Evolutionary conservation across 2,888 invertebrate genomes (phyloP), one percentile per base, ranked within the genome.

Genomic region (Acronicta leporina): DNA sequence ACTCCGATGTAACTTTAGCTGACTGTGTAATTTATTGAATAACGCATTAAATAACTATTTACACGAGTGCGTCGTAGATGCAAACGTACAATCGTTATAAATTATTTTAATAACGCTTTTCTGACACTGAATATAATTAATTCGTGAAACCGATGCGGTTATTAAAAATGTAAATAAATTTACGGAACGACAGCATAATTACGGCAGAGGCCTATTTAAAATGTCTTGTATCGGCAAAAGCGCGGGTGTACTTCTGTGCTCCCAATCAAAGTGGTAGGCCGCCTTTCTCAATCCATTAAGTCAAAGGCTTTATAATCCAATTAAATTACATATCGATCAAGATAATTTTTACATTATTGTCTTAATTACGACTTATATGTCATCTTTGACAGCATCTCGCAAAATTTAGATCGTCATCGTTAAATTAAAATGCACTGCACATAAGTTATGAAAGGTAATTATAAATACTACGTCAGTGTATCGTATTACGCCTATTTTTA

Each of bases 121-220:
- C 68, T 76, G 72, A 75, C 74, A 56, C 77, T 73, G 75, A 77
- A 75, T 77, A 74, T 79, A 81, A 85, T 84, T 80, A 81, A 84
- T 83, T 74, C 75, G 72, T 78, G 84, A 84, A 85, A 87, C 74
- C 79, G 86, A 89, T 86, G 82, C 81, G 81, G 83, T 86, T 86
- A 86, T 87, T 87, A 88, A 86, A 68, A 84, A 87, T 84, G 83
- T 85, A 84, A 85, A 87, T 89, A 89, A 89, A 87, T 89, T 84
- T 81, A 77, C 75, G 63, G 77, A 85, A 79, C 86, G 90, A 90
- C 92, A 89, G 85, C 76, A 74, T 91, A 91, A 90, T 91, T 89
- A 86, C 80, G 77, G 79, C 48, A 69, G 72, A 75, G 81, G 80
- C 65, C 63, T 80, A 81, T 81, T 84, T 83, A 82, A 84, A 84